These are phyloP conservation scores for Elanoides forficatus DNA, from an alignment of 2,113 vertebrate species.

Conservation along the genomic window DNA sequence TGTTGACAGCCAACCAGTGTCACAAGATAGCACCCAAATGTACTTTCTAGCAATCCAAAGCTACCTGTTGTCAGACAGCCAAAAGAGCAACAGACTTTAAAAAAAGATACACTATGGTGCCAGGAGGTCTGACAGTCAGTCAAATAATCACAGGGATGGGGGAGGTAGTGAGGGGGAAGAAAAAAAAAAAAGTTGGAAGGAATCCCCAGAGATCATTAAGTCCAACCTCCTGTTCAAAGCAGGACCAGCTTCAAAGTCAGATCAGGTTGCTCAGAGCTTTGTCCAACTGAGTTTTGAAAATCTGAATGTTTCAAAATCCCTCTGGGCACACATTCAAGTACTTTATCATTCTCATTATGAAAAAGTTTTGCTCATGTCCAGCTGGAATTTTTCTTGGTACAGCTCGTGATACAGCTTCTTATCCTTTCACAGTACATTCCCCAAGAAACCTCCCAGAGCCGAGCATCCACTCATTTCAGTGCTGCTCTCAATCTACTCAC, in stretches of 20 bases:
- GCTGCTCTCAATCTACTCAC: slow-evolving; percentile 69
- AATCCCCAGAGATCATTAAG: background rate
- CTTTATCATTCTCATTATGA: background rate
- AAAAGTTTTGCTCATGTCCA: background rate
- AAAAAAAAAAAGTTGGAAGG: background rate
- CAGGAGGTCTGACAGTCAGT: background rate
- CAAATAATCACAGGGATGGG: background rate
- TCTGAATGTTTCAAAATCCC: background rate
- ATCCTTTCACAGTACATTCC: background rate
- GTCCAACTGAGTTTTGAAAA: background rate
- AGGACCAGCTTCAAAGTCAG: background rate
- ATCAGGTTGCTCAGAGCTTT: background rate
- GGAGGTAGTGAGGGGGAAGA: rapidly evolving
- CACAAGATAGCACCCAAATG: rapidly evolving
- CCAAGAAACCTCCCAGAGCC: background rate
- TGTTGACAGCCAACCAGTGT: rapidly evolving
- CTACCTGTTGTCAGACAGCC: background rate
- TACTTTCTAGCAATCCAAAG: background rate
- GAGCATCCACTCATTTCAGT: rapidly evolving
- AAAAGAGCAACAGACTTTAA: background rate
- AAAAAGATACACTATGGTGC: background rate
- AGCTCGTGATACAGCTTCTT: background rate
- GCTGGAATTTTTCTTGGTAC: background rate
- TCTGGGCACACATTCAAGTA: background rate
- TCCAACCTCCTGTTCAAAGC: background rate